Evolutionary conservation across 2,888 invertebrate species (phyloP).

Genomic region (Amphipoea lucens): DNA sequence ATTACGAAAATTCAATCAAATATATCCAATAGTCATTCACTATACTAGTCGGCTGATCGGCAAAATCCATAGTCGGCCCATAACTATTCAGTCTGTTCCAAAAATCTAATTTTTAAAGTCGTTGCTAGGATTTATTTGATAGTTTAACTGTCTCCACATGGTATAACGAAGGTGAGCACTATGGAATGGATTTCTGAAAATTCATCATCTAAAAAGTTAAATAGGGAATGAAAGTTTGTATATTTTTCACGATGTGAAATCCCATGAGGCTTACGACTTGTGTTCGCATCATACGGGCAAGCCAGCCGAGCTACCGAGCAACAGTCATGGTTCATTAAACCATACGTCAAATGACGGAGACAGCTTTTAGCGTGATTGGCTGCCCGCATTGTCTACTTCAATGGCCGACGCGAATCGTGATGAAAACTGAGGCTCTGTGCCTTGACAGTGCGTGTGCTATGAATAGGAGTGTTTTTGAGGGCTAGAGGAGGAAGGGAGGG

Average conservation of each 20-base stretch:
- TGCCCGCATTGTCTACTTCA: conserved; percentile 51
- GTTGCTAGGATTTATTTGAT: too few species aligned
- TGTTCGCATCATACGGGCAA: neutral
- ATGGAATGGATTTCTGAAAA: neutral
- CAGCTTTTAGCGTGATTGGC: conserved; percentile 67
- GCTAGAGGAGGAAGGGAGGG: neutral
- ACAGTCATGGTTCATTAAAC: conserved; percentile 19
- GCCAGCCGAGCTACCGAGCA: conserved; percentile 1
- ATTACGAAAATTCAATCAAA: too few species aligned
- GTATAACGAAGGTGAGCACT: too few species aligned
- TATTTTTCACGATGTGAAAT: neutral
- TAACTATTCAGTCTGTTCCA: too few species aligned
- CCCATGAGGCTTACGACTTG: neutral
- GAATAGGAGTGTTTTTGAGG: conserved; percentile 3
- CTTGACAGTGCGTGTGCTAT: conserved; percentile 4
- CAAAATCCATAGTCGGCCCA: too few species aligned
- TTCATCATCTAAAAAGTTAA: neutral
- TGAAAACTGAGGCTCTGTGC: conserved; percentile 22
- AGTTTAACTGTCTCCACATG: too few species aligned
- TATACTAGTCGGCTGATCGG: too few species aligned
- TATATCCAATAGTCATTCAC: too few species aligned
- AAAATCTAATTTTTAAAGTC: too few species aligned
- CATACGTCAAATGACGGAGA: conserved; percentile 41
- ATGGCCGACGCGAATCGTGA: conserved; percentile 28
- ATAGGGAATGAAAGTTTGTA: neutral